Evolutionary conservation across 2,888 invertebrate species (phyloP).

Genomic region (Trissolcus japonicus): DNA sequence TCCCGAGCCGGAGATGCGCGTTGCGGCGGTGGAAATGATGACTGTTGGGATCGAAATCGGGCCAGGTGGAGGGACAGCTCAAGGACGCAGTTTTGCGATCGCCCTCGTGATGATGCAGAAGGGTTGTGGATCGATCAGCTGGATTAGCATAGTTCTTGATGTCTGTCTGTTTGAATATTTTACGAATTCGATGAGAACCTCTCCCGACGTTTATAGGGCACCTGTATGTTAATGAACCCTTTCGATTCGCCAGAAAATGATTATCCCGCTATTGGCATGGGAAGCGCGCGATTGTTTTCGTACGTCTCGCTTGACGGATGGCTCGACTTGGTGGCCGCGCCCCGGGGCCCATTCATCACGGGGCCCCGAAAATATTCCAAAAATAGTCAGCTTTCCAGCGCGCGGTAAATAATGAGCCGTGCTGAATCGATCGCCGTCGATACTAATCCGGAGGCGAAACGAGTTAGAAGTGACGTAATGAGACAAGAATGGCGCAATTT

Average conservation of each 20-base stretch:
- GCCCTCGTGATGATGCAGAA: conserved; percentile 63
- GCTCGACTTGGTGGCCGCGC: neutral
- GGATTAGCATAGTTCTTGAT: conserved; percentile 70
- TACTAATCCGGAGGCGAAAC: conserved; percentile 13
- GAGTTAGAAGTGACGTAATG: conserved; percentile 35
- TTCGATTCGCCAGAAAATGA: conserved; percentile 25
- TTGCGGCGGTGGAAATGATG: conserved; percentile 43
- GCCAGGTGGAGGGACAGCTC: conserved; percentile 71
- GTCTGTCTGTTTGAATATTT: conserved; percentile 56
- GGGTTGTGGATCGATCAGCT: conserved; percentile 74
- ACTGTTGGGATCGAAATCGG: conserved; percentile 63
- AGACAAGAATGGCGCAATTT: conserved; percentile 35
- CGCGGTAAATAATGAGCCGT: conserved; percentile 13
- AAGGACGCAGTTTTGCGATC: conserved; percentile 64
- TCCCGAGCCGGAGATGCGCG: conserved; percentile 37
- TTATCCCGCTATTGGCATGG: conserved; percentile 13
- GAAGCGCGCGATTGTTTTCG: conserved; percentile 24
- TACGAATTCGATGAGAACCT: conserved; percentile 50
- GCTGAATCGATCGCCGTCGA: conserved; percentile 13
- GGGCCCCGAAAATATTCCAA: conserved; percentile 12
- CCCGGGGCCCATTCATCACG: conserved; percentile 18
- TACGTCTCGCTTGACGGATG: conserved; percentile 7
- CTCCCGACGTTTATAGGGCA: conserved; percentile 47
- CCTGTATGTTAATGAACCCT: conserved; percentile 51
- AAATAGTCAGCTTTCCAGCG: conserved; percentile 16